These are phyloP conservation scores for Cyanoderma ruficeps DNA, from an alignment of 2,113 vertebrate genomes.

Conservation along the genomic window DNA sequence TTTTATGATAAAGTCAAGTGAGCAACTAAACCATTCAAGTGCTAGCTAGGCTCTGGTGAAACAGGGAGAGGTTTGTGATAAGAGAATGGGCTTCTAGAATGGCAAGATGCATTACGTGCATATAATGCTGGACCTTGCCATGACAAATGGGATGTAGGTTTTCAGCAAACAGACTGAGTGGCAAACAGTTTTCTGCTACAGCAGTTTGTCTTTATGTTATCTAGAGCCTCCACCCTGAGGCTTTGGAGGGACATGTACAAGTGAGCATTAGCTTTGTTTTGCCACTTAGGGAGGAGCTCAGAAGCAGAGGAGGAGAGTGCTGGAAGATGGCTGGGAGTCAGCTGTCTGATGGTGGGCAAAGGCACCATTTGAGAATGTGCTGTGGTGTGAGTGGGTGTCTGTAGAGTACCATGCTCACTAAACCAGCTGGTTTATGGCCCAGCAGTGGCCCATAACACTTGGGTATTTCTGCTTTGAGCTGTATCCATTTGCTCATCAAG, in stretches of 20 bases:
- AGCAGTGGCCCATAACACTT: neutral
- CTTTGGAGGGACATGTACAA: neutral
- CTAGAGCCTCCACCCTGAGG: neutral
- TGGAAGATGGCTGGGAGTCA: neutral
- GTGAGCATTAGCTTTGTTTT: neutral
- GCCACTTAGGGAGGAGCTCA: neutral
- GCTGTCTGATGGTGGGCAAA: neutral
- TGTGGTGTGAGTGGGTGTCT: neutral
- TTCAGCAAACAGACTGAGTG: neutral
- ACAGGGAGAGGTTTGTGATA: neutral
- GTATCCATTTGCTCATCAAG: neutral
- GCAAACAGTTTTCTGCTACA: neutral
- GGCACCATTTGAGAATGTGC: neutral
- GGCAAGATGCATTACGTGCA: neutral
- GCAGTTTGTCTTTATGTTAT: neutral
- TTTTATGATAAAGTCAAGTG: constrained; percentile 6
- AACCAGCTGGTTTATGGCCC: too few relatives aligned
- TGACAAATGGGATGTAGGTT: neutral
- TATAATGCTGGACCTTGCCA: neutral
- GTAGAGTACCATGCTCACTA: neutral
- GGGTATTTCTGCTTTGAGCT: neutral
- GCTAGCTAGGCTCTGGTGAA: neutral
- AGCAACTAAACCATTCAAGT: neutral
- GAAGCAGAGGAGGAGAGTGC: neutral
- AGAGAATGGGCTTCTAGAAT: neutral